Evolutionary conservation across 1,140 invertebrate species (phyloP), one percentile per base, ranked within the genome.

Genomic region (Conus ventricosus): DNA sequence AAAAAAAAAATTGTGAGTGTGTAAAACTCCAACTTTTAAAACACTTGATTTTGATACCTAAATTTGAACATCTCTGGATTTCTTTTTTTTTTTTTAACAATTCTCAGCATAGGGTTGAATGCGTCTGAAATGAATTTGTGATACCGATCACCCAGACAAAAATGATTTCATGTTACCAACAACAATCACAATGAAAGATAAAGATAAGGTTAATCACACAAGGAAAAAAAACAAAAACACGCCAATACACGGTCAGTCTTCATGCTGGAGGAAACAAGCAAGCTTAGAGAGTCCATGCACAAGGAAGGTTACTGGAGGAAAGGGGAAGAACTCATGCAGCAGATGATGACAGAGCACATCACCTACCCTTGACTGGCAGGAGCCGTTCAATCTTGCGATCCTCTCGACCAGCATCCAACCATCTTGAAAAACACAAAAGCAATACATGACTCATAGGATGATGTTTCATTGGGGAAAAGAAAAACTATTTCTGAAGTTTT

Each of bases 401-500:
- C 85, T 95, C 94, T 84, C 94, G 90, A 53, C 93, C 91, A 11
- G 91, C 92, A 83, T 95, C 94, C 51, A 95, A 83, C 95, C 95
- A 95, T 84, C 94, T 93, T 89, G 10, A 89, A 88, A 80, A 63
- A 20, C 27, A 89, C 71, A 20, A 88, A 82, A 76, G 88, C 63
- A 54, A 17, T 57, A 5, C 15, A 60, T 17, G 57, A 39, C 39
- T 39, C 39, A 39, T 39, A 39, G 39, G 39, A 39, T 1, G 39
- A 39, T 39, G 39, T 3, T 15, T 60, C 5, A 1, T 60, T 60
- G 1, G 57, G 57, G 57, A 4, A 60, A 60, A 60, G 15, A 15
- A 60, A 4, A 83, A 83, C 60, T 63, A 13, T 63, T 63, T 63
- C 11, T 63, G 60, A 63, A 63, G 11, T 20, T 63, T 63, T 63